These are phyloP conservation scores for Scolopax mira DNA, from an alignment of 2,113 vertebrate genomes.

Conservation along the genomic window DNA sequence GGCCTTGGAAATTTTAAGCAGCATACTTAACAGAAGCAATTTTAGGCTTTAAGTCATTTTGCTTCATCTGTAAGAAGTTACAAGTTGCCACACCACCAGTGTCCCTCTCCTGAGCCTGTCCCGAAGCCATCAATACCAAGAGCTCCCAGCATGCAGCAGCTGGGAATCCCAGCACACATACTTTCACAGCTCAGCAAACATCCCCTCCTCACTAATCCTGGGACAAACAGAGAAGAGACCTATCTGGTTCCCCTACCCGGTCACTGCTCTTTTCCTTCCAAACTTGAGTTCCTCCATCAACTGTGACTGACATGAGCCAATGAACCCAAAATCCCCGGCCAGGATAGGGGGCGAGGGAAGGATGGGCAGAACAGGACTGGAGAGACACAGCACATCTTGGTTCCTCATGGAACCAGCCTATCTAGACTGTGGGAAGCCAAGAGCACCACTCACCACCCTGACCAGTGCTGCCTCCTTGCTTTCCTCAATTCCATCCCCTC, in stretches of 20 bases:
- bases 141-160: background rate
- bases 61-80: background rate
- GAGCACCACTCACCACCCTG: background rate
- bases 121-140: background rate
- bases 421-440: fast-evolving
- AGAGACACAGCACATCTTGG: background rate
- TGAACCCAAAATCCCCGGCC: background rate
- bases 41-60: background rate
- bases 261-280: background rate
- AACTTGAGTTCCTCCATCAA: background rate
- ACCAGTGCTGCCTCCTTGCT: background rate
- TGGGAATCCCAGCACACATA: background rate
- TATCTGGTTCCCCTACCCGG: background rate
- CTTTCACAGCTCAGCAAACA: background rate
- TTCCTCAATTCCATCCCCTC: background rate
- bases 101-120: background rate
- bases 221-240: background rate
- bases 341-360: fast-evolving
- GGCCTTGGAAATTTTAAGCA: background rate
- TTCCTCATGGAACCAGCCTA: background rate
- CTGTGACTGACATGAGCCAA: background rate
- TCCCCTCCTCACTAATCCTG: background rate
- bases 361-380: fast-evolving
- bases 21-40: background rate
- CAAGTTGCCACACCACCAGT: background rate